Percentiles rank a stretch among this genome's conserved stretches.
Conservation (phyloP, 2,113 vertebrate genomes). For the Etheostoma spectabile region DNA sequence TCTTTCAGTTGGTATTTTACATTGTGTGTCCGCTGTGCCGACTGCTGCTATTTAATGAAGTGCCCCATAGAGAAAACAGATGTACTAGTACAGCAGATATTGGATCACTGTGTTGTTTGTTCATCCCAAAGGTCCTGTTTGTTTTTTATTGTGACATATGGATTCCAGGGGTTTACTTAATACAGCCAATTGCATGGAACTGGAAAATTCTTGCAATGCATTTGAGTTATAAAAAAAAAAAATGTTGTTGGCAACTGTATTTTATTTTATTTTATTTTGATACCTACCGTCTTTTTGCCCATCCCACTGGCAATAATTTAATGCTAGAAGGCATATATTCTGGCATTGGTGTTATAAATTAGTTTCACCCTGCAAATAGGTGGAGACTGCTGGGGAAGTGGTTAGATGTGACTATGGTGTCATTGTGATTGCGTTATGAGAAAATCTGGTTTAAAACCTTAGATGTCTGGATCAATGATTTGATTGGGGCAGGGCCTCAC, state of each 20-base stretch:
- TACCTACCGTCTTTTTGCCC: background rate
- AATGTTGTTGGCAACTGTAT: slow-evolving; percentile 7
- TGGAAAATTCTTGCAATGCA: background rate
- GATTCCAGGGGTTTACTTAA: slow-evolving; percentile 25
- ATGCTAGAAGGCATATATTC: background rate
- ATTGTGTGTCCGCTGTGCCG: background rate
- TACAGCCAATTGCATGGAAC: background rate
- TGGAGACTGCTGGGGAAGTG: background rate
- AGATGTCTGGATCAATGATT: background rate
- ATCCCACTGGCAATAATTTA: background rate
- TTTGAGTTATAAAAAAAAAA: background rate
- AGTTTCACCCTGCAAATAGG: background rate
- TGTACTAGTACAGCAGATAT: background rate
- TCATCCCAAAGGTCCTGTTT: slow-evolving; percentile 70
- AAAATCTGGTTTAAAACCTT: slow-evolving; percentile 2
- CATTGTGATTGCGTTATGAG: background rate
- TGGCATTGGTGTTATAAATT: background rate
- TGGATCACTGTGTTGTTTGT: slow-evolving; percentile 63
- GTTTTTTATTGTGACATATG: slow-evolving; percentile 58
- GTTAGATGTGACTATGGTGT: background rate
- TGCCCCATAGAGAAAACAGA: slow-evolving; percentile 52
- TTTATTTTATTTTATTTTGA: background rate
- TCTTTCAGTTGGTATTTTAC: background rate
- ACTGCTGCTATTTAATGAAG: slow-evolving; percentile 11
- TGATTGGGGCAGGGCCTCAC: background rate